phyloP scores from a whole-genome alignment of 92 coral and sea anemone species.

The Montipora capitata region DNA sequence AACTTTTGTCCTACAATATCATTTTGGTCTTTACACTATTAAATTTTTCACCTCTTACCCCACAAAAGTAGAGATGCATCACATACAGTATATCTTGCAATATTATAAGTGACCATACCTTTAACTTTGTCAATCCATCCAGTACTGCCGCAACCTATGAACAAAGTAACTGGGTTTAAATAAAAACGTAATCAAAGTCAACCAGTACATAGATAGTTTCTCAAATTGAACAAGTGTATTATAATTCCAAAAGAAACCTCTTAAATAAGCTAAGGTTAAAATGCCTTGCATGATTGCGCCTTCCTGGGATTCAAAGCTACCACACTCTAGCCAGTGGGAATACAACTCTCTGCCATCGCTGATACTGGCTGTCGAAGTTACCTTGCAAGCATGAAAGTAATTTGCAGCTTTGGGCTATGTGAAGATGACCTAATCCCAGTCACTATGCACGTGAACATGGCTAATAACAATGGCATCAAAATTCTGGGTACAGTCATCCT shows the following conservation, averaged over 20 bases:
- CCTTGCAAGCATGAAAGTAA: slow-evolving; percentile 65
- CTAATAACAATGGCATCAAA: slow-evolving; percentile 70
- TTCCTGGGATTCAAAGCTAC: slow-evolving; percentile 52
- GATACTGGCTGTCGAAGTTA: slow-evolving; percentile 82
- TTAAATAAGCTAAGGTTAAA: no score
- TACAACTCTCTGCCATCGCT: slow-evolving; percentile 68
- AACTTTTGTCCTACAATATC: no score
- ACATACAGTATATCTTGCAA: no score
- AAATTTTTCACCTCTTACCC: no score
- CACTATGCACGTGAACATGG: slow-evolving; percentile 62
- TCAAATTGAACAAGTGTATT: no score
- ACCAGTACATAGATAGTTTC: no score
- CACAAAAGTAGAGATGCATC: no score
- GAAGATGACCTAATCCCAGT: slow-evolving; percentile 73
- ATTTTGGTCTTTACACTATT: no score
- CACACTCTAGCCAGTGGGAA: slow-evolving; percentile 26
- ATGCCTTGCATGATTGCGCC: background rate
- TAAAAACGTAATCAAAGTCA: background rate
- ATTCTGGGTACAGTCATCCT: slow-evolving; percentile 77
- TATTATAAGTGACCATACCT: slow-evolving; percentile 68
- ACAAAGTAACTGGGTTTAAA: background rate
- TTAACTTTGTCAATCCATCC: slow-evolving; percentile 90
- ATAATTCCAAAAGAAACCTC: no score
- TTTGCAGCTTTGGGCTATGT: slow-evolving; percentile 57
- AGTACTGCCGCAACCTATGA: slow-evolving; percentile 87